These are phyloP conservation scores for Eubasilissa regina DNA, from an alignment of 1,140 invertebrate species.

Conservation along the genomic window DNA sequence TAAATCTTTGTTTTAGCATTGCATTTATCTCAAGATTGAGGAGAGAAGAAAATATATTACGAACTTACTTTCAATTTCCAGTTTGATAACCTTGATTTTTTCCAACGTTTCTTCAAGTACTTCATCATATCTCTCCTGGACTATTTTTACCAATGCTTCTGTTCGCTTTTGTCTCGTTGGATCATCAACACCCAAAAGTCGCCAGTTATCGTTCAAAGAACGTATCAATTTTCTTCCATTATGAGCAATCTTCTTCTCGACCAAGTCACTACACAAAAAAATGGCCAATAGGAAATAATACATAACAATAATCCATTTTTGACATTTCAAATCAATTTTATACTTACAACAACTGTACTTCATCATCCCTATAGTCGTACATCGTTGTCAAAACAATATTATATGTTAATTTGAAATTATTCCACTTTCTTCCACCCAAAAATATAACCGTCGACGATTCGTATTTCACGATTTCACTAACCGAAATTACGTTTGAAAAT, in stretches of 20 bases:
- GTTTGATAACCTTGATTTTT: conserved; percentile 49
- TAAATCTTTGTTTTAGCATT: too few relatives aligned
- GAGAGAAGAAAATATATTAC: neutral
- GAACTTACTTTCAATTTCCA: conserved; percentile 53
- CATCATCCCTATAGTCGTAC: conserved; percentile 43
- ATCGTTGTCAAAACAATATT: conserved; percentile 15
- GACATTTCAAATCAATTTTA: conserved; percentile 1
- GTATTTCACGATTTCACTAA: neutral
- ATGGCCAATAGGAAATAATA: neutral
- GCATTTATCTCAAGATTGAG: too few relatives aligned
- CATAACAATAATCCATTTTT: conserved; percentile 17
- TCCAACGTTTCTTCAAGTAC: conserved; percentile 54
- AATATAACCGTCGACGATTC: conserved; percentile 30
- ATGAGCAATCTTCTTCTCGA: conserved; percentile 48
- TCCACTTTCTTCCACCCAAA: conserved; percentile 9
- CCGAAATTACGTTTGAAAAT: conserved; percentile 19
- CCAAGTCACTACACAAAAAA: conserved; percentile 39
- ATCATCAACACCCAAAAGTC: conserved; percentile 53
- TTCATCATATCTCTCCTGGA: conserved; percentile 58
- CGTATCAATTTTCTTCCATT: conserved; percentile 55
- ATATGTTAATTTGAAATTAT: neutral
- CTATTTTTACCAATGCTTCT: conserved; percentile 48
- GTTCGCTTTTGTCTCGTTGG: conserved; percentile 43
- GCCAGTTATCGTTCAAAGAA: conserved; percentile 55
- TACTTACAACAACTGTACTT: conserved; percentile 45